phyloP scores from a whole-genome alignment of 1,140 invertebrate species.

The Neodiprion pinetum region DNA sequence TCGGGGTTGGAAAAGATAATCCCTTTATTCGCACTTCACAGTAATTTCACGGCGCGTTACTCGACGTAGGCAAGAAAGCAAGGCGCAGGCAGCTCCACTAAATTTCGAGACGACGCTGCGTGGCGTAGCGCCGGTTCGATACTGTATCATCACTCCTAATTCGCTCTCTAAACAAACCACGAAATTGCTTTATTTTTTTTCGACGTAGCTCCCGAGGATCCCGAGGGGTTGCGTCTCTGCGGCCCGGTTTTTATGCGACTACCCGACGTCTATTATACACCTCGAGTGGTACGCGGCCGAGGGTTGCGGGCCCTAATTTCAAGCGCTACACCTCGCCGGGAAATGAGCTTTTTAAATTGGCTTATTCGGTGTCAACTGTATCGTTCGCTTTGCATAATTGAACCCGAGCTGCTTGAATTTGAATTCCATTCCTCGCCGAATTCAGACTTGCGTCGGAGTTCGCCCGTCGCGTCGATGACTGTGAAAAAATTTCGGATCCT shows the following conservation, averaged over 20 bases:
- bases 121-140: background rate
- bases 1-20: conserved; percentile 30
- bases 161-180: conserved; percentile 60
- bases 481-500: background rate
- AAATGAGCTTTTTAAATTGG: conserved; percentile 62
- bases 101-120: conserved; percentile 18
- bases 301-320: conserved; percentile 23
- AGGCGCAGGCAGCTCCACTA: conserved; percentile 39
- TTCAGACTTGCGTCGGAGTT: background rate
- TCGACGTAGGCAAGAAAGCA: conserved; percentile 60
- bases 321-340: conserved; percentile 27
- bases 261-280: background rate
- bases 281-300: conserved; percentile 15
- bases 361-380: conserved; percentile 14
- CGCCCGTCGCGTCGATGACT: background rate
- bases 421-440: background rate
- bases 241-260: background rate
- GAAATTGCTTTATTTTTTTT: conserved; percentile 60
- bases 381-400: conserved; percentile 4
- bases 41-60: conserved; percentile 64
- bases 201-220: background rate
- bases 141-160: conserved; percentile 31
- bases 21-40: conserved; percentile 62
- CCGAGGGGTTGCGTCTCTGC: conserved; percentile 18
- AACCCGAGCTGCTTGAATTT: background rate